phyloP scores from a whole-genome alignment of 2,113 vertebrate species.

The Microcebus tavaratra region DNA sequence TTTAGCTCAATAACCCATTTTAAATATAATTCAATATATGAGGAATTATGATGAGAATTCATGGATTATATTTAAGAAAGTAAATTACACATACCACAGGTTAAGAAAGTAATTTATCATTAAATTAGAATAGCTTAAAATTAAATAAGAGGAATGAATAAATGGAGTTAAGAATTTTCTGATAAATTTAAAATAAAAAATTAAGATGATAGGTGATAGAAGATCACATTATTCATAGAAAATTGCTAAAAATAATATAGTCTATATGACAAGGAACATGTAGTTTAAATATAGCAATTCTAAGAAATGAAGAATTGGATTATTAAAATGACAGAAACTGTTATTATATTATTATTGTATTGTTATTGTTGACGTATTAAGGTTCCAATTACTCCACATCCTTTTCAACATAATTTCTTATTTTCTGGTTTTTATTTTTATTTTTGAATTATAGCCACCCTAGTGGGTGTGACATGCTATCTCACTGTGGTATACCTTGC shows the following conservation, averaged over 20 bases:
- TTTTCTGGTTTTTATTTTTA: neutral
- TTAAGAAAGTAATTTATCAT: neutral
- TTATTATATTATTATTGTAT: too few relatives aligned
- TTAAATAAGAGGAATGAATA: conserved; percentile 40
- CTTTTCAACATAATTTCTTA: neutral
- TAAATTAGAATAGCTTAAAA: conserved; percentile 52
- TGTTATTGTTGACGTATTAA: neutral
- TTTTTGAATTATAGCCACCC: neutral
- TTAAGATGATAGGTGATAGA: neutral
- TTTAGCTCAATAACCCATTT: conserved; percentile 40
- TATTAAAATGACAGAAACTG: neutral
- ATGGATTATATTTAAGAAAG: conserved; percentile 23
- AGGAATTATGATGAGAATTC: neutral
- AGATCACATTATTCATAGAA: neutral
- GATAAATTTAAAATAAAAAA: conserved; percentile 12
- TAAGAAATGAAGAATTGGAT: neutral
- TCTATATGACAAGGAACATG: neutral
- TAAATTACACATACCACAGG: neutral
- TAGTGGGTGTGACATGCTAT: neutral
- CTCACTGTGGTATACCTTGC: neutral
- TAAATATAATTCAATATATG: conserved; percentile 46
- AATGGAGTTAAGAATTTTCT: neutral
- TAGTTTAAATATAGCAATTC: neutral
- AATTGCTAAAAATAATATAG: neutral
- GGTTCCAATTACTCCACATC: neutral